Evolutionary conservation across 2,113 vertebrate genomes (phyloP).

Genomic region (Esox niger): DNA sequence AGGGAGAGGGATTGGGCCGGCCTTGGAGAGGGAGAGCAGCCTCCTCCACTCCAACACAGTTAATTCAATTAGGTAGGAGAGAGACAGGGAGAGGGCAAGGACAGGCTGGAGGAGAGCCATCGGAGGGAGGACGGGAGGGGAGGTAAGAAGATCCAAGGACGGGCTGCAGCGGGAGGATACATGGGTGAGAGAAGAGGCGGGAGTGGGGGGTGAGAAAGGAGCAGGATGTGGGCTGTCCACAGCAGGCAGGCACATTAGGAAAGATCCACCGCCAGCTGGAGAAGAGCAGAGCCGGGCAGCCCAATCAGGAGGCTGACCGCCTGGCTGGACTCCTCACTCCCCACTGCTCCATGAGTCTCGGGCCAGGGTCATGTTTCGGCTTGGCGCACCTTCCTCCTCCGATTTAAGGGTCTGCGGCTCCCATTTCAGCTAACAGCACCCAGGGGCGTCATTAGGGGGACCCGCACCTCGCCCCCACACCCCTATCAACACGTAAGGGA

Average conservation of each 20-base stretch:
- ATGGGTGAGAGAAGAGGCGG: conserved; percentile 13
- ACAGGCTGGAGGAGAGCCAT: neutral
- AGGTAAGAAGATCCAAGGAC: neutral
- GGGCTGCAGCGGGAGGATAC: neutral
- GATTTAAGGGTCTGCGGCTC: conserved; percentile 4
- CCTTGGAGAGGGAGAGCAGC: conserved; percentile 41
- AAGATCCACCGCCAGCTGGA: conserved; percentile 19
- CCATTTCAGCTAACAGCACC: conserved; percentile 16
- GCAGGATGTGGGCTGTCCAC: conserved; percentile 18
- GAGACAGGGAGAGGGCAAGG: conserved; percentile 20
- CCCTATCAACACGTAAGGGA: neutral
- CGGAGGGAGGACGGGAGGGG: neutral
- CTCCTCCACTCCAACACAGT: conserved; percentile 37
- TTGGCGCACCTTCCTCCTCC: conserved; percentile 16
- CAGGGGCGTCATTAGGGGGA: conserved; percentile 12
- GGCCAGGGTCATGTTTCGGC: conserved; percentile 26
- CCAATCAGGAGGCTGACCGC: neutral
- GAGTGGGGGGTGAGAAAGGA: conserved; percentile 36
- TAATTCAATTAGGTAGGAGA: conserved; percentile 57
- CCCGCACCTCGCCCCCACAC: neutral
- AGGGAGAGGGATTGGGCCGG: conserved; percentile 33
- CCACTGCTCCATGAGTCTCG: conserved; percentile 14
- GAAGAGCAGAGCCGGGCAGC: neutral
- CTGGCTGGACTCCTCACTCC: conserved; percentile 33
- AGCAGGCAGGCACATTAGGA: conserved; percentile 23